These are phyloP conservation scores for Sebastes dallii DNA, from an alignment of 2,797 vertebrate species.

Conservation along the genomic window DNA sequence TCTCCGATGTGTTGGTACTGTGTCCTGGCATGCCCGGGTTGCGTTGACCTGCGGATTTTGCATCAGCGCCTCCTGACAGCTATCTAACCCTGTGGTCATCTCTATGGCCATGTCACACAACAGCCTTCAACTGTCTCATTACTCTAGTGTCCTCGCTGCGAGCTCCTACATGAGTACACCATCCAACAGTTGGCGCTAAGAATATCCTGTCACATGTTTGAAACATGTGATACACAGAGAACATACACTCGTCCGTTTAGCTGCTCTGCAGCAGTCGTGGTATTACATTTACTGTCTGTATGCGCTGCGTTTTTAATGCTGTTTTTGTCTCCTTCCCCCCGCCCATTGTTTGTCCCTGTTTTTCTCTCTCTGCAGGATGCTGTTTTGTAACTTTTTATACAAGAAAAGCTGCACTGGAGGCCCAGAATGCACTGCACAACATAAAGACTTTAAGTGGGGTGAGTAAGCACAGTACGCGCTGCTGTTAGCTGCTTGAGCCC, in stretches of 20 bases:
- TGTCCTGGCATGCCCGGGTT: conserved; percentile 14
- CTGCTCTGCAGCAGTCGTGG: conserved; percentile 28
- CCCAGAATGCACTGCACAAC: conserved; percentile 99
- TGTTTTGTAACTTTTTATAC: conserved; percentile 99
- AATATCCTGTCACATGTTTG: conserved; percentile 65
- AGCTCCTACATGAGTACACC: conserved; percentile 43
- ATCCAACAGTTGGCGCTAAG: conserved; percentile 42
- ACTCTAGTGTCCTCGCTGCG: conserved; percentile 41
- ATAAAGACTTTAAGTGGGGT: conserved; percentile 99
- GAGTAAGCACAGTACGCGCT: conserved; percentile 82
- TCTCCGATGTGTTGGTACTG: conserved; percentile 13
- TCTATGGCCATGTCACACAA: conserved; percentile 48
- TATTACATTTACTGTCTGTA: conserved; percentile 36
- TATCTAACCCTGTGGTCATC: conserved; percentile 41
- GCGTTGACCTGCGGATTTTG: conserved; percentile 41
- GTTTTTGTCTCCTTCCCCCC: conserved; percentile 36
- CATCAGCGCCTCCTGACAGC: conserved; percentile 43
- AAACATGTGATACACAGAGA: conserved; percentile 45
- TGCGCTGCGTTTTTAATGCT: conserved; percentile 47
- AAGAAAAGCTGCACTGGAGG: conserved; percentile 98
- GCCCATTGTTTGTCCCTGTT: conserved; percentile 46
- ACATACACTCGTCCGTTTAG: conserved; percentile 32
- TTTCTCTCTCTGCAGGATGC: conserved; percentile 88
- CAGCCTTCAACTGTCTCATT: conserved; percentile 48
- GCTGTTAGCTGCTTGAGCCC: conserved; percentile 64